Percentiles rank a stretch among this genome's conserved stretches.
Conservation (phyloP, 2,888 invertebrate genomes). For the Cheilosia urbana region DNA sequence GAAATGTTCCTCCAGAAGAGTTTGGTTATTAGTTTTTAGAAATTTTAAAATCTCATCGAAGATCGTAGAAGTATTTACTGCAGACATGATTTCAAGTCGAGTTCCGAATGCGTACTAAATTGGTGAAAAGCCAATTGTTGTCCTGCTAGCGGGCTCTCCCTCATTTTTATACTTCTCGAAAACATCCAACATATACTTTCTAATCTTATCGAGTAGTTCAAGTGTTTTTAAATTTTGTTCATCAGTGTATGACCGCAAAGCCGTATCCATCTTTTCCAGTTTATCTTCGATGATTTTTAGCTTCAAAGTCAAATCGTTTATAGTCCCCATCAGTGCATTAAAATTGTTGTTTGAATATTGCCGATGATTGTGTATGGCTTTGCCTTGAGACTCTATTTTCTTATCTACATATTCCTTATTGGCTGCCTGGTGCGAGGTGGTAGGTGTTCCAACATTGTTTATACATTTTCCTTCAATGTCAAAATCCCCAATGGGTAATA, state of each 20-base stretch:
- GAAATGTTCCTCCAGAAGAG: not conserved
- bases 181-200: not conserved
- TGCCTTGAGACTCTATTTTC: too few relatives aligned
- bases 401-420: too few relatives aligned
- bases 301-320: not conserved
- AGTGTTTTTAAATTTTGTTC: not conserved
- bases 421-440: too few relatives aligned
- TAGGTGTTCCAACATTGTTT: too few relatives aligned
- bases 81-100: not conserved
- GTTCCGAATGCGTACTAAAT: not conserved
- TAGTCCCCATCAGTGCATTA: not conserved
- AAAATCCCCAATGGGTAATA: not conserved
- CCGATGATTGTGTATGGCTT: too few relatives aligned
- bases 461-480: too few relatives aligned
- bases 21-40: not conserved
- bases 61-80: not conserved
- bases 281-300: not conserved
- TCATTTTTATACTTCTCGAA: not conserved
- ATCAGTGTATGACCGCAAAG: not conserved
- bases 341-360: not conserved
- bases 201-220: not conserved
- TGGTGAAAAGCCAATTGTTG: too few relatives aligned
- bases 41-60: slow-evolving; percentile 5
- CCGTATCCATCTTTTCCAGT: not conserved
- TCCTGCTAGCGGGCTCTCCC: too few relatives aligned